Evolutionary conservation across 2,113 vertebrate species (phyloP).

Genomic region (Hystrix brachyura): DNA sequence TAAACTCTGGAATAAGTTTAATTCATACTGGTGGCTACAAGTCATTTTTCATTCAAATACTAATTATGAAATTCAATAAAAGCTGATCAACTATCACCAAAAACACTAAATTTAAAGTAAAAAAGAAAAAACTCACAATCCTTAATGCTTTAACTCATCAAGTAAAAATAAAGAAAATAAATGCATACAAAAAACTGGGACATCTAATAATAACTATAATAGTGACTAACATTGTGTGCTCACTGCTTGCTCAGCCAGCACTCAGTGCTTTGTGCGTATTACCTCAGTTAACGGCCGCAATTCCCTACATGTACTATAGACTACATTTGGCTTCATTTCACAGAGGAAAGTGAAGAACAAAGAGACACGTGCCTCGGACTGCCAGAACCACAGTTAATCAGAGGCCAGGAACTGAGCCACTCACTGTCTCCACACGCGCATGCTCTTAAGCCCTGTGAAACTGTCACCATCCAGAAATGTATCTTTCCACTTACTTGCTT

Average conservation of each 20-base stretch:
- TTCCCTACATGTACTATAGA: neutral
- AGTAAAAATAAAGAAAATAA: constrained; percentile 40
- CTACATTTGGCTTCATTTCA: neutral
- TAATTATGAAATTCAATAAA: constrained; percentile 24
- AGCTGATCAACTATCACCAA: neutral
- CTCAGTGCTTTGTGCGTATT: neutral
- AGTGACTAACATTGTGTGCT: neutral
- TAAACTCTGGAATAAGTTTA: constrained; percentile 17
- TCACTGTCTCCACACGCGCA: neutral
- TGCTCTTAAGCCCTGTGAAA: neutral
- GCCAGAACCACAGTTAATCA: neutral
- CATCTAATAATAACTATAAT: neutral
- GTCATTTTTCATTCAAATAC: constrained; percentile 43
- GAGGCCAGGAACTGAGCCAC: neutral
- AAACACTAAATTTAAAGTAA: constrained; percentile 21
- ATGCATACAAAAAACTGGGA: neutral
- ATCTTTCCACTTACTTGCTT: neutral
- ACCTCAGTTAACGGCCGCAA: neutral
- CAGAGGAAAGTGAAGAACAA: neutral
- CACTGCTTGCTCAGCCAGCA: neutral
- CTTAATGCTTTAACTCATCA: constrained; percentile 40
- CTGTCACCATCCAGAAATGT: neutral
- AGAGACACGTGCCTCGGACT: neutral
- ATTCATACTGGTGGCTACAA: neutral
- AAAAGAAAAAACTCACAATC: neutral